Evolutionary conservation across 2,888 invertebrate genomes (phyloP), one percentile per base, ranked within the genome.

Genomic region (Ophion ventricosus): DNA sequence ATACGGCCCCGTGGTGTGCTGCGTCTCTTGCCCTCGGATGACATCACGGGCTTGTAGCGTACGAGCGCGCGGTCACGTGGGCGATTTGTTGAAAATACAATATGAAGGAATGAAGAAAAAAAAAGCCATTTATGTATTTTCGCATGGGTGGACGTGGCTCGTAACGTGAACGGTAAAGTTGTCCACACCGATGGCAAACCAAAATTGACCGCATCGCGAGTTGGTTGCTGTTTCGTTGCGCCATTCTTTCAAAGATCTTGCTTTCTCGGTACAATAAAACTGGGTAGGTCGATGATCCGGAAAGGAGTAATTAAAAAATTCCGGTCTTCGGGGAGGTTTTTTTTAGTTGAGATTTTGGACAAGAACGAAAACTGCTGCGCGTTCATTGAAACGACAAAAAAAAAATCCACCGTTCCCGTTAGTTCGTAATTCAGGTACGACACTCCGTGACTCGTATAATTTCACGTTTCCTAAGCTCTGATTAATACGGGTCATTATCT

Each of bases 1-100:
- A n/a, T n/a, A n/a, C n/a, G n/a, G n/a, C n/a, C n/a, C 23, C 23
- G 25, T 20, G 23, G 73, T 25, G 77, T 57, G 26, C n/a, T 54
- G 35, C 20, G 49, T 25, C 29, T 25, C 29, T 63, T 29, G 63
- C 74, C n/a, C 29, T 63, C 49, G 69, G 84, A 84, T 84, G 84
- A 84, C 84, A 84, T 81, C 84, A 84, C 80, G 73, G 40, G 63
- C 29, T 56, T 73, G 77, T 35, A 56, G 61, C 40, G 29, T 23
- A 49, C 17, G 35, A 78, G 59, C 29, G 17, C 35, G 35, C 7
- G 35, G 57, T 80, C 73, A 77, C 64, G 84, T 84, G 84, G 84
- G 84, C 84, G 77, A 74, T 74, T 80, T 74, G 78, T 81, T 74
- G 81, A 80, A 84, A 81, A 81, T 80, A 63, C 67, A 76, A 54